phyloP scores from a whole-genome alignment of 2,113 vertebrate species.

The Psilopsiagon aymara region DNA sequence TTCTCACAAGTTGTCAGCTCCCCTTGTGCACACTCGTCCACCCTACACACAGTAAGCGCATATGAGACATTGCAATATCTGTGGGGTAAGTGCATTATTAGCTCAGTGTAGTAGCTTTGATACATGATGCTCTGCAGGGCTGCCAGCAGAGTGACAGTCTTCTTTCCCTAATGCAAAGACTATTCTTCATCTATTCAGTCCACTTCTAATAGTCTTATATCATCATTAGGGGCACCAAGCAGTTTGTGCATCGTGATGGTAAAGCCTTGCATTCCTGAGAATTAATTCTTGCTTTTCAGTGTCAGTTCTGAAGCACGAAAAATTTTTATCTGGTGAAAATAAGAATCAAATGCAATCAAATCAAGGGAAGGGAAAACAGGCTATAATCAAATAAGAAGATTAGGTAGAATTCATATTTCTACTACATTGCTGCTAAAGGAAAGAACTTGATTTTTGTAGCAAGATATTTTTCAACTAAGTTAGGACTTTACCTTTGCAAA shows the following conservation, averaged over 20 bases:
- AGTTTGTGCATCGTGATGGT: not conserved
- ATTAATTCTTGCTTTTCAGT: not conserved
- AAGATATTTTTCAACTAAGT: not conserved
- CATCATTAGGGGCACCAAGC: slow-evolving; percentile 41
- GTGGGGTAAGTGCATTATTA: slow-evolving; percentile 65
- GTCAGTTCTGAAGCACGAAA: not conserved
- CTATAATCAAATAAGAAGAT: not conserved
- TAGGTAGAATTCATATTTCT: not conserved
- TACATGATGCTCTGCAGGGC: slow-evolving; percentile 48
- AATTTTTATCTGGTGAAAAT: not conserved
- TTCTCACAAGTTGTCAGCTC: slow-evolving; percentile 56
- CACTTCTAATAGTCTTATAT: slow-evolving; percentile 50
- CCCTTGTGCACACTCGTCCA: not conserved
- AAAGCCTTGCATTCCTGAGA: slow-evolving; percentile 1
- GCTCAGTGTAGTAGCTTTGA: slow-evolving; percentile 69
- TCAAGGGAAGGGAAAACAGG: not conserved
- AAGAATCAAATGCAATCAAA: not conserved
- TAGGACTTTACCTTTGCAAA: not conserved
- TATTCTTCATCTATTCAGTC: slow-evolving; percentile 51
- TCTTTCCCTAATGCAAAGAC: slow-evolving; percentile 54
- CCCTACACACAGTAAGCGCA: slow-evolving; percentile 22
- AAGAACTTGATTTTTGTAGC: not conserved
- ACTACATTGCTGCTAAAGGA: not conserved
- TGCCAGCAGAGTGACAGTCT: slow-evolving; percentile 70
- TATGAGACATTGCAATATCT: slow-evolving; percentile 55